A percentile compares a stretch with the other conserved stretches of the same genome.
Conservation (phyloP, 1,140 invertebrate genomes). For the Sycophaga agraensis region DNA sequence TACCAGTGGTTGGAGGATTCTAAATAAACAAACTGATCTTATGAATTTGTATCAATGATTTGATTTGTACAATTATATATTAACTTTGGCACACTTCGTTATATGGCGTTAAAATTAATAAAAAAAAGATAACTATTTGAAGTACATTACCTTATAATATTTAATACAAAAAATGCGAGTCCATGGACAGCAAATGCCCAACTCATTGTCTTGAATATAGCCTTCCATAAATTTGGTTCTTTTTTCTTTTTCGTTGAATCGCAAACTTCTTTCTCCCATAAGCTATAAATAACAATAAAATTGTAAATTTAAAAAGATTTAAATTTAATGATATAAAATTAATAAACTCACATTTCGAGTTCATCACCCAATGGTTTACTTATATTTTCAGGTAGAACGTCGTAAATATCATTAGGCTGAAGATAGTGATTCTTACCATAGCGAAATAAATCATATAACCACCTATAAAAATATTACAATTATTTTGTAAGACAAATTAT, state of each 20-base stretch:
- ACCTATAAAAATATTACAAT: constrained; percentile 28
- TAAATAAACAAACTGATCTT: constrained; percentile 37
- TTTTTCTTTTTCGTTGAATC: constrained; percentile 39
- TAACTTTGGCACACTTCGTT: not conserved
- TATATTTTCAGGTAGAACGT: constrained; percentile 58
- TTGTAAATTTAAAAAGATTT: not conserved
- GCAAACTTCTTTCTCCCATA: constrained; percentile 45
- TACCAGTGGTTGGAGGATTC: constrained; percentile 48
- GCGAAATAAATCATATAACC: constrained; percentile 31
- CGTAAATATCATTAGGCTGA: constrained; percentile 35
- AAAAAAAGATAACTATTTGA: not conserved
- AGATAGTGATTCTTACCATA: constrained; percentile 26
- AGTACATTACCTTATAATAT: not conserved
- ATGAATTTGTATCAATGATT: not conserved
- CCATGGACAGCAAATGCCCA: constrained; percentile 6
- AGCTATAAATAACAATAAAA: not conserved
- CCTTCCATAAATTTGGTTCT: constrained; percentile 40
- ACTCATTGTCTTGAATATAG: constrained; percentile 41
- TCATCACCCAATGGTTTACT: constrained; percentile 61
- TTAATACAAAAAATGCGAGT: not conserved
- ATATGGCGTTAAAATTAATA: not conserved
- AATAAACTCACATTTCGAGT: constrained; percentile 61
- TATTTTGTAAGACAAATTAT: not conserved
- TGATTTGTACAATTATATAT: not conserved
- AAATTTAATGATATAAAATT: not conserved